Evolutionary conservation across 2,113 vertebrate species (phyloP).

Genomic region (Tricholaema leucomelas): DNA sequence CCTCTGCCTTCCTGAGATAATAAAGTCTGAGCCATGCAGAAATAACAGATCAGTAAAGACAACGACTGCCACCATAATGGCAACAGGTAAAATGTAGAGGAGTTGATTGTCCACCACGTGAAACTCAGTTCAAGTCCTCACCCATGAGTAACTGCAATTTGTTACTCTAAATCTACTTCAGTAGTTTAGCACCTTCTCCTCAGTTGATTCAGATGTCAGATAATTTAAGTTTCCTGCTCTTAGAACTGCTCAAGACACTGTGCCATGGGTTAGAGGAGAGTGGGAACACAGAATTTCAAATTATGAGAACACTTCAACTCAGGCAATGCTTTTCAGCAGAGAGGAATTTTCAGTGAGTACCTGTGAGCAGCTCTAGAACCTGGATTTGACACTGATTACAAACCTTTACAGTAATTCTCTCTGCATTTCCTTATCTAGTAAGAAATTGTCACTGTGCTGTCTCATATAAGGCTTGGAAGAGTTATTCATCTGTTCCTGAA

Average conservation of each 20-base stretch:
- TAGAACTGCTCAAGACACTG: background rate
- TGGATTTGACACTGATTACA: background rate
- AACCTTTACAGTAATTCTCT: background rate
- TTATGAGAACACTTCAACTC: background rate
- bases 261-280: background rate
- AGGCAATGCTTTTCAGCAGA: background rate
- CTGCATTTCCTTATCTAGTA: background rate
- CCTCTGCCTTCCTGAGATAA: background rate
- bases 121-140: background rate
- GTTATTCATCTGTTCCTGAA: background rate
- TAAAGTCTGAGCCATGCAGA: background rate
- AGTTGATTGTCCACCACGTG: background rate
- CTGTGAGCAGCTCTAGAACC: background rate
- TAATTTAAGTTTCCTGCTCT: background rate
- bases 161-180: background rate
- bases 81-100: accelerated
- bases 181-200: background rate
- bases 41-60: background rate
- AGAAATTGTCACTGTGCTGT: background rate
- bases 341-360: background rate
- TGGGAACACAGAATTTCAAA: accelerated
- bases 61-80: background rate
- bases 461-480: background rate
- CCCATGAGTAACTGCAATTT: background rate
- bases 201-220: background rate